A percentile compares a stretch with the other conserved stretches of the same genome.
Conservation (phyloP, 1,140 invertebrate genomes). For the Pseudomyrmex flavicornis region DNA sequence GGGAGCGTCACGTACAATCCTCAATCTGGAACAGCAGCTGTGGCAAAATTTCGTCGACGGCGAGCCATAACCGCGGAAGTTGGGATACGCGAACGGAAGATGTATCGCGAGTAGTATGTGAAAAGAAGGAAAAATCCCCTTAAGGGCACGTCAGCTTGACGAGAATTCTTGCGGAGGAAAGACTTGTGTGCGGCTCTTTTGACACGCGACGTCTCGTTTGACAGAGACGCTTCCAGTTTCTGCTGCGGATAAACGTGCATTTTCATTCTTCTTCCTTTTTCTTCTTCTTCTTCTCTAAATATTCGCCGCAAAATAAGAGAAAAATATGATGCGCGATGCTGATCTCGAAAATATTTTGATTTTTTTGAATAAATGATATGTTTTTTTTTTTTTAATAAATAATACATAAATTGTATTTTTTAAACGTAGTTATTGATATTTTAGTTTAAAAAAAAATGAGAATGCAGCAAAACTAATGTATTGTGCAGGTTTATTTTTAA, state of each 20-base stretch:
- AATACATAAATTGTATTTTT: too few species aligned
- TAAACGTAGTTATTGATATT: too few species aligned
- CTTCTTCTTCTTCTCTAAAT: neutral
- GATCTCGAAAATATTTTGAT: too few species aligned
- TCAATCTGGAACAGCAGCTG: conserved; percentile 17
- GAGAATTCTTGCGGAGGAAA: neutral
- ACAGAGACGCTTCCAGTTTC: neutral
- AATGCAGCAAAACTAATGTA: too few species aligned
- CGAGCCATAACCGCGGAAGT: neutral
- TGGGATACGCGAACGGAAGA: conserved; percentile 6
- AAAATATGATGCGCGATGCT: too few species aligned
- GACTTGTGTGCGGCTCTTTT: neutral
- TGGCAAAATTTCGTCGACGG: conserved; percentile 21
- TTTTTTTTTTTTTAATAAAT: too few species aligned
- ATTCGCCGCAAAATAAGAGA: neutral
- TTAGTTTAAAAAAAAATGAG: too few species aligned
- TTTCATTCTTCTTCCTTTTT: neutral
- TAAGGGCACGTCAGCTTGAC: neutral
- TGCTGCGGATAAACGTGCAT: neutral
- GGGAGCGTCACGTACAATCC: conserved; percentile 16
- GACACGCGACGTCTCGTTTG: neutral
- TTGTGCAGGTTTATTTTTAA: neutral
- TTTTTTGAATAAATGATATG: too few species aligned
- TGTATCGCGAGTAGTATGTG: neutral
- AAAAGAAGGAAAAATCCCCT: conserved; percentile 13